Conservation (phyloP, 2,113 vertebrate genomes). For the Megatriorchis doriae region DNA sequence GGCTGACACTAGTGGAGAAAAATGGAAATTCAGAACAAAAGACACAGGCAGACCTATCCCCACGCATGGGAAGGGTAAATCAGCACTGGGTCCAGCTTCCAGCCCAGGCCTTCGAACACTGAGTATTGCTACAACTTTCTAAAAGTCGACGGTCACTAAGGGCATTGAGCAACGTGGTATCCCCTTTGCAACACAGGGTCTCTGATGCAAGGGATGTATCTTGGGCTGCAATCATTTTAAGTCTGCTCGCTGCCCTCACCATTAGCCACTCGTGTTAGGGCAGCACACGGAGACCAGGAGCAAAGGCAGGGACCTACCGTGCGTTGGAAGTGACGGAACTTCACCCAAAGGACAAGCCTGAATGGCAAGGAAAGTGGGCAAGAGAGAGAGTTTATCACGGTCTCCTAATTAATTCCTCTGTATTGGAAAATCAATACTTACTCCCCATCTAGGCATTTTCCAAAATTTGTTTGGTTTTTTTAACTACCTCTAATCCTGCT, state of each 20-base stretch:
- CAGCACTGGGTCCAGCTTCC: not conserved
- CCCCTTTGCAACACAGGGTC: not conserved
- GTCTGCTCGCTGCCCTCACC: accelerated
- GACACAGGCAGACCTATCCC: not conserved
- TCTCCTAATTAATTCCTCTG: not conserved
- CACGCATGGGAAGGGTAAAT: not conserved
- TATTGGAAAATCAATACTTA: not conserved
- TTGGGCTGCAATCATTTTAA: not conserved
- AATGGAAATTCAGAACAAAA: not conserved
- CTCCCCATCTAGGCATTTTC: not conserved
- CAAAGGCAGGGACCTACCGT: not conserved
- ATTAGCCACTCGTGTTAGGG: not conserved
- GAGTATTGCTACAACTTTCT: not conserved
- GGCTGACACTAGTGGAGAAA: not conserved
- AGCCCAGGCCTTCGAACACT: not conserved
- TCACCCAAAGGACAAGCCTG: not conserved
- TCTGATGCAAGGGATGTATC: not conserved
- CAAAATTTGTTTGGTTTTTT: not conserved
- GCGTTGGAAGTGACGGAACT: not conserved
- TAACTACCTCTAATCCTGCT: not conserved
- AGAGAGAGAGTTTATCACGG: not conserved
- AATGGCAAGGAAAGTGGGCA: not conserved
- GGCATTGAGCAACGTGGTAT: not conserved
- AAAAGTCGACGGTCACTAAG: accelerated
- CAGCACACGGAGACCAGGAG: not conserved